Base-by-base conservation (phyloP, 2,797 vertebrate species). In the Bradypodion pumilum region DNA sequence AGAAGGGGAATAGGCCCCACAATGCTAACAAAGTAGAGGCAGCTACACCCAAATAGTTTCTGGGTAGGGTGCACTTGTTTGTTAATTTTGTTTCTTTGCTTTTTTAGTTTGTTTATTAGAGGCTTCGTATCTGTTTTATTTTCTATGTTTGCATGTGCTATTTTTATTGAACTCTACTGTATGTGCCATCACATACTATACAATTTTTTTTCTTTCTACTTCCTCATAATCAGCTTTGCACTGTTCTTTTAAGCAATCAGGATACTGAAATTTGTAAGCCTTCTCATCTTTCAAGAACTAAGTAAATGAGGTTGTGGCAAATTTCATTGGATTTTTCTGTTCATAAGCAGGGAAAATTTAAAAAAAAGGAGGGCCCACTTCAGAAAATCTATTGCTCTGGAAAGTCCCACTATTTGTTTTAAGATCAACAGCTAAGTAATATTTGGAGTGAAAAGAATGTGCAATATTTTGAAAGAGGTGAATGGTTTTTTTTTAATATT, bases 191-290 rank as follows among this genome's bases (percentile, higher is more conserved):
- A n/a, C 73, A 81, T 86, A 90, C 85, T 90, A 81, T 75, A 76
- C 23, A 83, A 66, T 32, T 79, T 78, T 32, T 79, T 78, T 95
- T 92, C 91, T 90, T 83, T 90, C 80, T 85, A 77, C 83, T 91
- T 82, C 72, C 68, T 70, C 68, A 40, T 42, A 59, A 40, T 68
- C 79, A 87, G 76, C 76, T 85, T 80, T 85, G 37, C 68, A 87
- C 72, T 32, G 37, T 91, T 92, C 86, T 88, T 91, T 76, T 29
- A 73, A 84, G 74, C 0, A 3, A 62, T 80, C 89, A 92, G 85
- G 91, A 87, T 90, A 86, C 63, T 83, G 69, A 89, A 82, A 80
- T 89, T 82, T 91, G 87, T 49, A 84, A 80, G 81, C 32, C 46
- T 37, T 84, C 70, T 86, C 29, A 74, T 42, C 83, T 92, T 92